These are phyloP conservation scores for Ophion ellenae DNA, from an alignment of 2,888 invertebrate genomes.

Conservation along the genomic window DNA sequence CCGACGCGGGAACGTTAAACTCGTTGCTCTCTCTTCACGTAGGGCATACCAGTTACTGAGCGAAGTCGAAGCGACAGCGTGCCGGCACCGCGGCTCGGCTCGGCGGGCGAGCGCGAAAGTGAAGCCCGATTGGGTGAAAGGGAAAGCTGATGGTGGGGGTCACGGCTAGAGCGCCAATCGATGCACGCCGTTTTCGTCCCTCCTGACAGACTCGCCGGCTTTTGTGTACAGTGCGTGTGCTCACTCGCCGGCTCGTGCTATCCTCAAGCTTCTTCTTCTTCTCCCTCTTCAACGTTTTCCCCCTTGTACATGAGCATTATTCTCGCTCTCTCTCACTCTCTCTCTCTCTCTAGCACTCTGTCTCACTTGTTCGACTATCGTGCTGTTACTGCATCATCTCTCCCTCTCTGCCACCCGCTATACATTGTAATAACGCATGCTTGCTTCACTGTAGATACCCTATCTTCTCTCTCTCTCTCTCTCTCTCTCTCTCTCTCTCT, in stretches of 20 bases:
- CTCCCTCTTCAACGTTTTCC: conserved; percentile 53
- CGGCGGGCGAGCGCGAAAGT: conserved; percentile 82
- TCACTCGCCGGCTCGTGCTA: conserved; percentile 60
- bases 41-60: conserved; percentile 70
- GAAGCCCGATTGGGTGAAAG: conserved; percentile 84
- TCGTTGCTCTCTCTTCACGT: conserved; percentile 64
- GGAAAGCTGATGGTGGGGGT: conserved; percentile 84
- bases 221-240: conserved; percentile 59
- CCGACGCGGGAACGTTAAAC: conserved; percentile 63
- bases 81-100: conserved; percentile 74
- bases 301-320: conserved; percentile 24
- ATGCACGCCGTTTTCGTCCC: conserved; percentile 79
- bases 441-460: conserved; percentile 37
- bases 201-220: conserved; percentile 66
- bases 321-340: conserved; percentile 39
- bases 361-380: conserved; percentile 12
- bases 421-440: conserved; percentile 51
- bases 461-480: conserved; percentile 25
- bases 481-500: conserved; percentile 3
- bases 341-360: conserved; percentile 40
- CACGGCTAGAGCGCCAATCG: conserved; percentile 83
- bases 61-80: conserved; percentile 67
- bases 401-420: conserved; percentile 53
- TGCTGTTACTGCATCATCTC: conserved; percentile 49
- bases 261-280: conserved; percentile 61